phyloP scores from a whole-genome alignment of 1,140 invertebrate genomes.

The Sitobion miscanthi region DNA sequence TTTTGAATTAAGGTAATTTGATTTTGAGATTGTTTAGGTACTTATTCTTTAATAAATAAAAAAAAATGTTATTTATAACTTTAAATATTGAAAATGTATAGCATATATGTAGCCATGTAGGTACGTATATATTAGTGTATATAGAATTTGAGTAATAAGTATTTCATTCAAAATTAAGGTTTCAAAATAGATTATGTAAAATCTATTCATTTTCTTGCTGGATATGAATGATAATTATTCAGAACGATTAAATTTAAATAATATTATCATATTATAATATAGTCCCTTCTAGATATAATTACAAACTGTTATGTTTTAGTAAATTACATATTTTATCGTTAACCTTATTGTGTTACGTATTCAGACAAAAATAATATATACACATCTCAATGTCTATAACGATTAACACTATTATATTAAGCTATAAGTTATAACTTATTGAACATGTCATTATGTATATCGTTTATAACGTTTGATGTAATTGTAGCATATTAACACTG shows the following conservation, averaged over 20 bases:
- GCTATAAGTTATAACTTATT: background rate
- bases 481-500: background rate
- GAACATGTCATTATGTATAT: background rate
- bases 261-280: background rate
- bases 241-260: no score
- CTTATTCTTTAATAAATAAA: background rate
- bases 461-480: background rate
- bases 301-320: background rate
- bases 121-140: background rate
- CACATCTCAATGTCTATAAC: background rate
- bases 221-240: background rate
- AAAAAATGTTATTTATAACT: background rate
- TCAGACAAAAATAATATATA: background rate
- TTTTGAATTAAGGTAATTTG: no score
- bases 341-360: background rate
- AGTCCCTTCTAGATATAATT: background rate
- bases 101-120: background rate
- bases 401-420: background rate
- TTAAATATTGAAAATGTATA: background rate
- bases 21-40: background rate
- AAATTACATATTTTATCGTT: background rate
- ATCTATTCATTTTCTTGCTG: background rate
- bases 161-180: background rate
- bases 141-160: background rate
- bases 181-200: background rate